Percentiles rank a stretch among this genome's conserved stretches.
These are phyloP conservation scores for Liposcelis brunnea DNA, from an alignment of 2,888 invertebrate genomes.

Conservation along the genomic window DNA sequence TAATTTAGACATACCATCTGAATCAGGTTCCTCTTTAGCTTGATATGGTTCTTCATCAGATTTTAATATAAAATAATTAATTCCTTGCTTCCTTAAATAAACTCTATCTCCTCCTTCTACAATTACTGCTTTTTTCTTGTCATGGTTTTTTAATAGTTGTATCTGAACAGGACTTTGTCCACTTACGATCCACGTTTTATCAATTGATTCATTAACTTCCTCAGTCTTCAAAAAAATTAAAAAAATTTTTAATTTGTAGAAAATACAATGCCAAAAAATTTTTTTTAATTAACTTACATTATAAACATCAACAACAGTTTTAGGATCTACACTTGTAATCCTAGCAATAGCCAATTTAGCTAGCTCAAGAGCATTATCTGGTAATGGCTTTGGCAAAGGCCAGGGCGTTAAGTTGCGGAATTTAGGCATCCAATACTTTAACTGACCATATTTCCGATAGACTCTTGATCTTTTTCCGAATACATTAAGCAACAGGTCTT, in stretches of 20 bases:
- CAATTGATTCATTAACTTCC: conserved; percentile 55
- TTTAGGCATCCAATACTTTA: conserved; percentile 89
- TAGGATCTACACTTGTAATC: conserved; percentile 67
- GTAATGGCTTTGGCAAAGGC: conserved; percentile 59
- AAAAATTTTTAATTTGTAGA: conserved; percentile 15
- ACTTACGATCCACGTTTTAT: conserved; percentile 85
- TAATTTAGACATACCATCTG: conserved; percentile 13
- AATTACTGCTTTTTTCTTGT: conserved; percentile 42
- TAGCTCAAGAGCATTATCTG: conserved; percentile 55
- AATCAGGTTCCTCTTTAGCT: neutral
- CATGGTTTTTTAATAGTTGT: conserved; percentile 46
- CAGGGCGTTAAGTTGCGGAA: conserved; percentile 81
- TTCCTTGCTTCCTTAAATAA: conserved; percentile 54
- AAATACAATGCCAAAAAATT: no score
- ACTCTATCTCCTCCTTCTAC: conserved; percentile 74
- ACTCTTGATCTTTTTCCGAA: conserved; percentile 68
- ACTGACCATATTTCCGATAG: conserved; percentile 55
- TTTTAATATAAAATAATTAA: conserved; percentile 69
- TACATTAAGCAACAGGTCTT: conserved; percentile 58
- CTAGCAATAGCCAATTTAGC: conserved; percentile 68
- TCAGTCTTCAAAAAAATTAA: conserved; percentile 35
- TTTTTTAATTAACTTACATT: no score
- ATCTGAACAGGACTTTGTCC: conserved; percentile 65
- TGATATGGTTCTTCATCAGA: conserved; percentile 38
- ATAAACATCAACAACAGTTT: conserved; percentile 44